Evolutionary conservation across 2,888 invertebrate species (phyloP).

Genomic region (Pammene aurita): DNA sequence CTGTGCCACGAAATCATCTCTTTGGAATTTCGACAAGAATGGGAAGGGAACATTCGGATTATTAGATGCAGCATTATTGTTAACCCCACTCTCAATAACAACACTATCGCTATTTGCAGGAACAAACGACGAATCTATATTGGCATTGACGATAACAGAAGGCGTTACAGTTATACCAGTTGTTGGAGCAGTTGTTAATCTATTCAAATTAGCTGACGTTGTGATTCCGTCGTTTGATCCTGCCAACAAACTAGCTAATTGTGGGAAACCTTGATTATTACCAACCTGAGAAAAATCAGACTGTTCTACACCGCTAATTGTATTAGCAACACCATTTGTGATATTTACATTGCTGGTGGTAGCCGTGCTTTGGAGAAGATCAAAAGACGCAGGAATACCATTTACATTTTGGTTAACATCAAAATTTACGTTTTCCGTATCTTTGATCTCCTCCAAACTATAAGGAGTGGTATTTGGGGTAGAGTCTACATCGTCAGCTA

Average conservation of each 20-base stretch:
- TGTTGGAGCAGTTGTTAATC: slow-evolving; percentile 37
- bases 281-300: slow-evolving; percentile 54
- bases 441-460: slow-evolving; percentile 78
- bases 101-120: slow-evolving; percentile 51
- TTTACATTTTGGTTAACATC: slow-evolving; percentile 47
- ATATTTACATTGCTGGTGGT: slow-evolving; percentile 68
- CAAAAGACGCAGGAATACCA: slow-evolving; percentile 50
- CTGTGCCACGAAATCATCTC: slow-evolving; percentile 57
- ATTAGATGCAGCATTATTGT: slow-evolving; percentile 50
- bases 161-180: slow-evolving; percentile 43
- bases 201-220: slow-evolving; percentile 49
- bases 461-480: slow-evolving; percentile 75
- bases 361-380: slow-evolving; percentile 67
- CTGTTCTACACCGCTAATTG: slow-evolving; percentile 51
- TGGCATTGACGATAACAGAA: slow-evolving; percentile 43
- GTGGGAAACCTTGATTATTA: slow-evolving; percentile 62
- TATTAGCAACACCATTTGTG: slow-evolving; percentile 54
- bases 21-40: slow-evolving; percentile 67
- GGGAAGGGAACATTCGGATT: slow-evolving; percentile 62
- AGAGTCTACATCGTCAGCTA: slow-evolving; percentile 65
- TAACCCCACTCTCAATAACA: slow-evolving; percentile 51
- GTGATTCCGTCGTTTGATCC: slow-evolving; percentile 57
- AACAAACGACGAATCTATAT: slow-evolving; percentile 55
- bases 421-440: slow-evolving; percentile 71
- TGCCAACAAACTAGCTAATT: slow-evolving; percentile 50